Evolutionary conservation across 1,140 invertebrate species (phyloP).

Genomic region (Cydia splendana): DNA sequence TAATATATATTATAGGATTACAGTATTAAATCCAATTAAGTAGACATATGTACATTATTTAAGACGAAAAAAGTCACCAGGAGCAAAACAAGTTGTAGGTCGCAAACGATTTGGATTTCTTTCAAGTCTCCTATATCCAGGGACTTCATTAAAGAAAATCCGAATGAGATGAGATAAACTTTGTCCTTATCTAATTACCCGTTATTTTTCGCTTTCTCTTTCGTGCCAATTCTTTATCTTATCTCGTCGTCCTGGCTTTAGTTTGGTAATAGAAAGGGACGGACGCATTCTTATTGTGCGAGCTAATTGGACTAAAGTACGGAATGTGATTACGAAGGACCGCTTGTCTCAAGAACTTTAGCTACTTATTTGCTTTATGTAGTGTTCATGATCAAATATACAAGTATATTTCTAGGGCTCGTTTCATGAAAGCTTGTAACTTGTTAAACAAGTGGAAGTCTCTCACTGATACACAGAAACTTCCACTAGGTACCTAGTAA

Average conservation of each 20-base stretch:
- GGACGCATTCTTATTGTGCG: constrained; percentile 3
- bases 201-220: neutral
- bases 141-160: constrained; percentile 8
- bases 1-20: too few species aligned
- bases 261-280: constrained; percentile 21
- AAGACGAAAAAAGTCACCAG: too few species aligned
- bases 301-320: constrained; percentile 12
- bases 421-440: too few species aligned
- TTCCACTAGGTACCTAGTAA: too few species aligned
- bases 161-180: constrained; percentile 5
- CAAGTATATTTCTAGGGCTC: neutral
- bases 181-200: constrained; percentile 6
- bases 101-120: neutral
- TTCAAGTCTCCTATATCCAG: neutral
- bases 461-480: too few species aligned
- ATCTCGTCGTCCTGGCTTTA: neutral
- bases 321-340: constrained; percentile 23
- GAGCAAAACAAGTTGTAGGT: neutral
- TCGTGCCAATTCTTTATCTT: neutral
- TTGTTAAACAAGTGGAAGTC: too few species aligned
- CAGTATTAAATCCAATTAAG: too few species aligned
- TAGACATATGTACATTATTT: too few species aligned
- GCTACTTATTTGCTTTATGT: constrained; percentile 3
- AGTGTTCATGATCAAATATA: neutral
- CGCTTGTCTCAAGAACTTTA: constrained; percentile 25